A percentile compares a stretch with the other conserved stretches of the same genome.
These are phyloP conservation scores for Dimorphilus gyrociliatus DNA, from an alignment of 2,888 invertebrate genomes.

Conservation along the genomic window DNA sequence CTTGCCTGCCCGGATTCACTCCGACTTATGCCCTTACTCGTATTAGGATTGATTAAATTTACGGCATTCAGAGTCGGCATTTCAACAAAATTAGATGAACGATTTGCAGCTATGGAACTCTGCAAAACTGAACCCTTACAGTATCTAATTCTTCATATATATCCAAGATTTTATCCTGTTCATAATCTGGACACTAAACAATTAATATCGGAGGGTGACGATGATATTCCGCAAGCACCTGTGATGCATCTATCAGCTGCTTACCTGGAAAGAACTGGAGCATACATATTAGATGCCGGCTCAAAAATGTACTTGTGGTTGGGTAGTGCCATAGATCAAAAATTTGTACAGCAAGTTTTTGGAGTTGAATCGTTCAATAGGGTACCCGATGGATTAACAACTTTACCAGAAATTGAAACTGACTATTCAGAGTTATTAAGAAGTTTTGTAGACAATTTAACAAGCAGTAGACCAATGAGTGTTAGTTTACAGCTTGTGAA, in stretches of 20 bases:
- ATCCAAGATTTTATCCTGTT: constrained; percentile 79
- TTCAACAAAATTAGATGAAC: constrained; percentile 75
- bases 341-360: constrained; percentile 58
- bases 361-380: constrained; percentile 42
- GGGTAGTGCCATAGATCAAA: constrained; percentile 56
- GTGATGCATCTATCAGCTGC: constrained; percentile 66
- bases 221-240: constrained; percentile 46
- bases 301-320: constrained; percentile 64
- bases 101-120: constrained; percentile 78
- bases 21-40: constrained; percentile 67
- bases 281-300: constrained; percentile 77
- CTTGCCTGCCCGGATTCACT: constrained; percentile 61
- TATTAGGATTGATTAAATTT: constrained; percentile 72
- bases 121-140: constrained; percentile 71
- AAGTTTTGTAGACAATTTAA: too few relatives aligned
- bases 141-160: constrained; percentile 62
- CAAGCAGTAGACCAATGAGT: not conserved
- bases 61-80: constrained; percentile 72
- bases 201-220: constrained; percentile 17
- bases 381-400: constrained; percentile 25
- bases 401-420: constrained; percentile 4
- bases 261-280: constrained; percentile 56
- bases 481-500: not conserved
- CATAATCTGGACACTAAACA: constrained; percentile 51
- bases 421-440: not conserved